phyloP scores from a whole-genome alignment of 1,140 invertebrate species.

The Hypsibius dujardini region DNA sequence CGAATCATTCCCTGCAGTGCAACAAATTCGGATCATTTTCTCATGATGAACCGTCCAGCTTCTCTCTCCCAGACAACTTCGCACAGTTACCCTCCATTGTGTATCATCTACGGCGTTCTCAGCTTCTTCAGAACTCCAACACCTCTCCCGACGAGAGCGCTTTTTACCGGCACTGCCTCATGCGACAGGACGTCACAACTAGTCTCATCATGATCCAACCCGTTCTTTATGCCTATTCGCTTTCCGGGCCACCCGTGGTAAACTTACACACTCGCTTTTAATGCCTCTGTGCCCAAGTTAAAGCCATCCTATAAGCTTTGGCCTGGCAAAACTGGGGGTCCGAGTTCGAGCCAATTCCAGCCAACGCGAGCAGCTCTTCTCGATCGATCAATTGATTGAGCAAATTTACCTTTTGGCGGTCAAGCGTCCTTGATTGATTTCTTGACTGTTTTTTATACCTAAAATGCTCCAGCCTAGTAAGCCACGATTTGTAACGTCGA shows the following conservation, averaged over 20 bases:
- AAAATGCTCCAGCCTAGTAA: no score
- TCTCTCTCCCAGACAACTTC: slow-evolving; percentile 86
- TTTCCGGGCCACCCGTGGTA: slow-evolving; percentile 74
- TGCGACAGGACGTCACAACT: slow-evolving; percentile 88
- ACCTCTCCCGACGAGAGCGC: slow-evolving; percentile 99
- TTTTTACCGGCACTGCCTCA: slow-evolving; percentile 85
- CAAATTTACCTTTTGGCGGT: no score
- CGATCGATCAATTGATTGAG: no score
- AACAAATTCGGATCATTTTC: slow-evolving; percentile 97
- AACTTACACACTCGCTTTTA: neutral
- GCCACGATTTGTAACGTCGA: no score
- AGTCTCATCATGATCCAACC: slow-evolving; percentile 99
- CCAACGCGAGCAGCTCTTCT: neutral
- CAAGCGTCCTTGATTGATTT: neutral
- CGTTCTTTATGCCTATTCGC: slow-evolving; percentile 92
- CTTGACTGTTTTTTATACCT: no score
- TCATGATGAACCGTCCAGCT: slow-evolving; percentile 91
- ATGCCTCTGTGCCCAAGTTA: no score
- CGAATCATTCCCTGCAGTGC: slow-evolving; percentile 45
- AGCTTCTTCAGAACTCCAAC: slow-evolving; percentile 99
- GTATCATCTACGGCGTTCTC: slow-evolving; percentile 92
- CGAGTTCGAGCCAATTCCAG: slow-evolving; percentile 3
- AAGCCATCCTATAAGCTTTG: no score
- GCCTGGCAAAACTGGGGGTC: no score
- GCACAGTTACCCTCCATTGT: slow-evolving; percentile 97